Evolutionary conservation across 2,888 invertebrate genomes (phyloP), one percentile per base, ranked within the genome.

Genomic region (Sphaeridia pumilis): DNA sequence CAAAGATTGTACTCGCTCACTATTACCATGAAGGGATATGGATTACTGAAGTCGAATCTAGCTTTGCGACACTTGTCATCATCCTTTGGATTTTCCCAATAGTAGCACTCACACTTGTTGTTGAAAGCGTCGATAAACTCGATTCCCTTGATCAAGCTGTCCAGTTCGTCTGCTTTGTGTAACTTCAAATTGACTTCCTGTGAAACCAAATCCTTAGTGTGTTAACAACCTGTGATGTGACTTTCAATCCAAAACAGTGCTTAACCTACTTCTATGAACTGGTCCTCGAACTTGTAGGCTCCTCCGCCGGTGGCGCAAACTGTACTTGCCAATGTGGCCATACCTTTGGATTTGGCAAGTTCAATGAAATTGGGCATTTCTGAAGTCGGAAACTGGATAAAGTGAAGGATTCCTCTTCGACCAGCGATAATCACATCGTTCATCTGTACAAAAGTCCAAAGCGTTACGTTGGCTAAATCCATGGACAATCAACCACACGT

Each of bases 221-320:
- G 12, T 17, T 17, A 7, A 41, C n/a, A n/a, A n/a, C n/a, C n/a
- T n/a, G n/a, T n/a, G n/a, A n/a, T n/a, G n/a, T 41, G 41, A 20
- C 7, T 67, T 67, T 69, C 70, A 34, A 38, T 35, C 35, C n/a
- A 52, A 38, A 5, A 67, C 68, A 10, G 12, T 38, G 38, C 5
- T 17, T 12, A 4, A 28, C 46, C 68, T 71, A 85, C 86, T 71
- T 78, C 76, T 67, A 79, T 78, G 68, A 92, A 94, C 69, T 90
- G 87, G 59, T 85, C 80, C 70, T 97, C 95, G 70, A 95, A 98
- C 73, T 97, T 97, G 70, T 83, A 94, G 0, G 97, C 97, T 20
- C 97, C 97, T 1, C 97, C 97, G 21, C 97, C 97, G 0, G 97
- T 98, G 1, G 97, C 97, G 53, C 94, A 95, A 42, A 98, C 92